These are phyloP conservation scores for Edolisoma coerulescens DNA, from an alignment of 2,113 vertebrate genomes.

Conservation along the genomic window DNA sequence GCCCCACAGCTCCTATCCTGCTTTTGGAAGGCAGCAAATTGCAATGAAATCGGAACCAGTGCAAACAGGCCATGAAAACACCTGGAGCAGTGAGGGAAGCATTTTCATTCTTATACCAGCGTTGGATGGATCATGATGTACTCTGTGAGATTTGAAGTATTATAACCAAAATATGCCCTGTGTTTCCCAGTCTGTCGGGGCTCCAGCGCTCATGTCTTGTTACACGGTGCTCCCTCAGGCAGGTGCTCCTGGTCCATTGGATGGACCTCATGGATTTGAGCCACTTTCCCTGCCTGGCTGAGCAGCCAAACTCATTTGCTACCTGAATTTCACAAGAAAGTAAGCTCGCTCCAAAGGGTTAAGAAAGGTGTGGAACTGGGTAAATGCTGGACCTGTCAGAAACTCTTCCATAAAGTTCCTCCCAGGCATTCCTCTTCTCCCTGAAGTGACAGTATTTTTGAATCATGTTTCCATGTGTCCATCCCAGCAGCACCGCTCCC, in stretches of 20 bases:
- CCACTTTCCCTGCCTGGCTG: neutral
- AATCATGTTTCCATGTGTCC: neutral
- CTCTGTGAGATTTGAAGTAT: neutral
- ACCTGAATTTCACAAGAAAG: slow-evolving; percentile 34
- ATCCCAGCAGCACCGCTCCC: neutral
- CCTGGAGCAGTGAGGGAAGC: rapidly evolving
- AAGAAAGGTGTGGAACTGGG: neutral
- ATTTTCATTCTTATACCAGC: neutral
- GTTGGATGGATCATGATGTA: neutral
- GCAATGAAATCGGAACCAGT: neutral
- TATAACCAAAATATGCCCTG: neutral
- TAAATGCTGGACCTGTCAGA: slow-evolving; percentile 50
- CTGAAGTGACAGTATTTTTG: neutral
- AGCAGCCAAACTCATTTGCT: slow-evolving; percentile 19
- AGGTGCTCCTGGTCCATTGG: neutral
- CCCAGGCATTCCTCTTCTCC: neutral
- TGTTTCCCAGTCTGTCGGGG: neutral
- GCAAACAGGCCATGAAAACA: neutral
- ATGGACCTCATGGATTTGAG: neutral
- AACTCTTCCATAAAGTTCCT: slow-evolving; percentile 2
- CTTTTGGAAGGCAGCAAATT: neutral
- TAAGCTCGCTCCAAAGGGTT: slow-evolving; percentile 19
- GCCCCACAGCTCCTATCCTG: rapidly evolving
- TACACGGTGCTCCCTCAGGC: neutral
- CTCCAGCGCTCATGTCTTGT: neutral